phyloP scores from a whole-genome alignment of 2,797 vertebrate species.

The Anableps anableps region DNA sequence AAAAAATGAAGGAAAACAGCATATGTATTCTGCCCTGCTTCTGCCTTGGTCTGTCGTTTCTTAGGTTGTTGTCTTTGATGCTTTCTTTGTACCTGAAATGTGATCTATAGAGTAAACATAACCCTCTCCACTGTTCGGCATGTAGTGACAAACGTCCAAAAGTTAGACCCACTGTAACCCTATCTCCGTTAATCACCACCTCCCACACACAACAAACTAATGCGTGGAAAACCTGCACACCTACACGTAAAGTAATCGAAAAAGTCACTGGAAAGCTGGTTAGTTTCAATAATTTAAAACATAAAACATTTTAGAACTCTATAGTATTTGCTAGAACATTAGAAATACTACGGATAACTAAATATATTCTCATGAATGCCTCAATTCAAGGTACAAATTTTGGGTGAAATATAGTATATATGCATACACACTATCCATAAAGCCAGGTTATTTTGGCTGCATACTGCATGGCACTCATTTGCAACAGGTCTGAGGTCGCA shows the following conservation, averaged over 20 bases:
- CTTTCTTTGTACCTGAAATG: not conserved
- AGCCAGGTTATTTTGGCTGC: not conserved
- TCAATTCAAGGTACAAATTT: not conserved
- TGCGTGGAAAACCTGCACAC: slow-evolving; percentile 11
- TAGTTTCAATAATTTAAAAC: not conserved
- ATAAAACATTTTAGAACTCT: not conserved
- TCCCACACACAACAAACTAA: not conserved
- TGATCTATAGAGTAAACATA: slow-evolving; percentile 1
- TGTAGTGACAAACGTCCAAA: not conserved
- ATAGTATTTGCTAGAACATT: not conserved
- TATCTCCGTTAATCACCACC: not conserved
- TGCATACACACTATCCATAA: not conserved
- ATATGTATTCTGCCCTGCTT: not conserved
- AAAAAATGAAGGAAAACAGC: not conserved
- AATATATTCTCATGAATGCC: not conserved
- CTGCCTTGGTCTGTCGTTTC: not conserved
- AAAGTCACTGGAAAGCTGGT: not conserved
- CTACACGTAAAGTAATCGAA: not conserved
- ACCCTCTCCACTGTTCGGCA: not conserved
- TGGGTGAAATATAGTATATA: not conserved
- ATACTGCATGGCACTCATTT: not conserved
- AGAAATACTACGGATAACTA: not conserved
- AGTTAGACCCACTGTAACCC: not conserved
- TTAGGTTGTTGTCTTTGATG: not conserved
- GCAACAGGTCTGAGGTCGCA: not conserved